phyloP scores from a whole-genome alignment of 2,113 vertebrate species.

The Prunella fulvescens region DNA sequence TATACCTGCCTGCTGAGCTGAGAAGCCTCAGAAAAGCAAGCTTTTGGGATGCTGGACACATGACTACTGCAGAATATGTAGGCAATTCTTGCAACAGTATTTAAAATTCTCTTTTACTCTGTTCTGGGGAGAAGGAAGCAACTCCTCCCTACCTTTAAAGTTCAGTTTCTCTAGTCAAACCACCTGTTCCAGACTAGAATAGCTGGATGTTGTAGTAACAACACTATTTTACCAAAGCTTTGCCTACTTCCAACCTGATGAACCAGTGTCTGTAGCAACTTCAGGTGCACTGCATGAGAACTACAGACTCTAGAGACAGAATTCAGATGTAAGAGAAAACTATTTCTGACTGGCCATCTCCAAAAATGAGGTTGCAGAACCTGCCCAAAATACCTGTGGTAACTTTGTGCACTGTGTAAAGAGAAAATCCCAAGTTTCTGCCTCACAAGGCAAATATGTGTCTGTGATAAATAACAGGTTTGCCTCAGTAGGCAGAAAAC shows the following conservation, averaged over 20 bases:
- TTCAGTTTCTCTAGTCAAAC: neutral
- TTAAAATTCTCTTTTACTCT: neutral
- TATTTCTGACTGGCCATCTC: neutral
- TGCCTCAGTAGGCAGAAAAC: neutral
- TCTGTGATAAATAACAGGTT: neutral
- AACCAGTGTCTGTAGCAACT: neutral
- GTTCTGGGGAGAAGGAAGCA: neutral
- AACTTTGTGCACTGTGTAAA: neutral
- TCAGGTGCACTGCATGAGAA: neutral
- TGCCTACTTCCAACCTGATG: neutral
- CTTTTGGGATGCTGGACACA: neutral
- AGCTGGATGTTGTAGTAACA: neutral
- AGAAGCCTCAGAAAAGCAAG: neutral
- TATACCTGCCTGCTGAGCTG: neutral
- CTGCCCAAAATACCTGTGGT: neutral
- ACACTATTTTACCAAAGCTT: neutral
- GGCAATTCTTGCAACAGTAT: neutral
- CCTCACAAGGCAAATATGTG: neutral
- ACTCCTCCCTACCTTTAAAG: neutral
- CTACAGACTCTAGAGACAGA: neutral
- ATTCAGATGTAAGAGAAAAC: neutral
- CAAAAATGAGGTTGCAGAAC: neutral
- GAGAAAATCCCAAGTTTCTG: neutral
- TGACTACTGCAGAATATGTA: neutral
- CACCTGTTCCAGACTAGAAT: neutral